Evolutionary conservation across 2,888 invertebrate genomes (phyloP), one percentile per base, ranked within the genome.

Genomic region (Amphiduros pacificus): DNA sequence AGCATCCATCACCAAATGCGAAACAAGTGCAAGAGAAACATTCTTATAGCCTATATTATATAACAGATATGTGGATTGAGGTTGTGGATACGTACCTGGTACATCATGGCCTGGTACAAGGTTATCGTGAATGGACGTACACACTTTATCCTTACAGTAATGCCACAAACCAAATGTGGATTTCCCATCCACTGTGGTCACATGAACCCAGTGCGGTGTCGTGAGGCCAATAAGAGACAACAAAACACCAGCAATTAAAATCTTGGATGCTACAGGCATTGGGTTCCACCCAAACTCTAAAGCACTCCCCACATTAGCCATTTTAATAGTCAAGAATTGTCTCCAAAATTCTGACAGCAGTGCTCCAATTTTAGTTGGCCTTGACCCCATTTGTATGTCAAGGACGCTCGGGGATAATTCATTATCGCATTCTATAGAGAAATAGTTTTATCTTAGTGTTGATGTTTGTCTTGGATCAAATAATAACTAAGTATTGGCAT

Each of bases 91-190:
- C 48, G 32, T 53, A 65, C 65, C 41, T 14, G 63, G 63, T 4
- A 67, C 67, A 32, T 61, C 63, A n/a, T 50, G 49, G 11, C 67
- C 67, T 14, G 32, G 55, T 14, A 67, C 44, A 20, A 67, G 59
- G 52, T 67, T 67, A 55, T 67, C 67, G 40, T 67, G 65, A 32
- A 67, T 67, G 52, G 67, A 67, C 28, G 63, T 59, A 32, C 67
- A 67, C 20, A 40, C 36, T 5, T 62, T 48, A n/a, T 44, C 61
- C 17, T 26, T 57, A 54, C 67, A 67, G 51, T 48, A 65, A 50
- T 67, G 67, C 63, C 63, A 67, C 53, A 67, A 52, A 4, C 67
- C 67, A 44, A 65, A 67, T 6, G 61, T 65, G 22, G 65, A 56
- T 31, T 55, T 53, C 2, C 41, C 55, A 20, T 24, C 31, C 32